Evolutionary conservation across 2,797 vertebrate genomes (phyloP).

Genomic region (Gobio occitaniae): DNA sequence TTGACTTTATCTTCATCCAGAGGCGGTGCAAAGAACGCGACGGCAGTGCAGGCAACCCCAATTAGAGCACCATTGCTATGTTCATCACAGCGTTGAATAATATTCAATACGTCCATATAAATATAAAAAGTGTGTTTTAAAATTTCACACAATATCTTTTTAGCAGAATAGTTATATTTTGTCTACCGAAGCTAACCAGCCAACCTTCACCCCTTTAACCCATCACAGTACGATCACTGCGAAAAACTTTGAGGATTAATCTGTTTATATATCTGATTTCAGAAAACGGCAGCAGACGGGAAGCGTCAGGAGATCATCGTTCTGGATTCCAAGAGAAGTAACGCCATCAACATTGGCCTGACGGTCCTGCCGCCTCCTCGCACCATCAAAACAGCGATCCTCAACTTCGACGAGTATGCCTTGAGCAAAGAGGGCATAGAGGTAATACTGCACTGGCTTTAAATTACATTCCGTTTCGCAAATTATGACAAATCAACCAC

Average conservation of each 20-base stretch:
- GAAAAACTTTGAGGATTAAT: background rate
- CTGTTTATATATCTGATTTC: slow-evolving; percentile 15
- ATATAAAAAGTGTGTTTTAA: background rate
- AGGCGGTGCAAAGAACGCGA: too few species aligned
- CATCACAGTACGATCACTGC: background rate
- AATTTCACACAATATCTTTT: background rate
- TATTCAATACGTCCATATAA: too few species aligned
- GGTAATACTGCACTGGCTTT: slow-evolving; percentile 75
- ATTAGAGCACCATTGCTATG: too few species aligned
- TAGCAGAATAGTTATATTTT: background rate
- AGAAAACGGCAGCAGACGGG: slow-evolving; percentile 96
- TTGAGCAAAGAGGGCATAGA: slow-evolving; percentile 99
- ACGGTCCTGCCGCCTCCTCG: slow-evolving; percentile 95
- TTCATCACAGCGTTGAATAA: too few species aligned
- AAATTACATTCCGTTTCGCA: slow-evolving; percentile 14
- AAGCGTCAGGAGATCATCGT: slow-evolving; percentile 97
- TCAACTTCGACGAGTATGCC: slow-evolving; percentile 98
- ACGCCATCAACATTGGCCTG: slow-evolving; percentile 96
- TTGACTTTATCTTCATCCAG: too few species aligned
- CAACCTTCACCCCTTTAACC: background rate
- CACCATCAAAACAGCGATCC: slow-evolving; percentile 97
- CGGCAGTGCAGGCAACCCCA: too few species aligned
- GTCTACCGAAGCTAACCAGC: background rate
- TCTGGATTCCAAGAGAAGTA: slow-evolving; percentile 96
- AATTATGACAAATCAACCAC: slow-evolving; percentile 16